Percentiles rank a stretch among this genome's conserved stretches.
Conservation (phyloP, 2,113 vertebrate genomes). For the Lagopus muta region DNA sequence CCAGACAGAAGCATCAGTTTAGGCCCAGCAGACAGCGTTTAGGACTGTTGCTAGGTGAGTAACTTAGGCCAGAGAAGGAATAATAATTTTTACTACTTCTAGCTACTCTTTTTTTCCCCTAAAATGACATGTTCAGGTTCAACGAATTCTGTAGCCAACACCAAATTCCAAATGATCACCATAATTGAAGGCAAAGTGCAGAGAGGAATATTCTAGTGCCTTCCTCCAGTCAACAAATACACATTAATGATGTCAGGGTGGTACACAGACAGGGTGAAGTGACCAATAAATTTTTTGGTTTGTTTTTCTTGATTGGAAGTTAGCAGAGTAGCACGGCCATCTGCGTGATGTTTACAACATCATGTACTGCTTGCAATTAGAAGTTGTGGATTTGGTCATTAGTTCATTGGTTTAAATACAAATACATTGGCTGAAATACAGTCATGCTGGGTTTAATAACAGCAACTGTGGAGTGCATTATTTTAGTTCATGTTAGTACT, state of each 20-base stretch:
- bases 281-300: not conserved
- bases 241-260: not conserved
- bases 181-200: not conserved
- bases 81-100: constrained; percentile 19
- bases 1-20: not conserved
- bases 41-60: constrained; percentile 49
- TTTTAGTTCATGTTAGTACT: not conserved
- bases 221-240: not conserved
- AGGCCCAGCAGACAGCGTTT: not conserved
- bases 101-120: constrained; percentile 31
- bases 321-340: constrained; percentile 26
- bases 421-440: not conserved
- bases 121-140: not conserved
- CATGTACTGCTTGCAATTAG: constrained; percentile 36
- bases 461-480: not conserved
- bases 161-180: not conserved
- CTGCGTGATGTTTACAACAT: constrained; percentile 47
- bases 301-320: constrained; percentile 11
- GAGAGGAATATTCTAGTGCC: not conserved
- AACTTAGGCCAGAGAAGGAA: constrained; percentile 16
- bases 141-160: not conserved
- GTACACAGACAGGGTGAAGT: not conserved
- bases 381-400: constrained; percentile 50
- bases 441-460: not conserved
- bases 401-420: constrained; percentile 14